These are phyloP conservation scores for Theretra japonica DNA, from an alignment of 2,888 invertebrate genomes.

Conservation along the genomic window DNA sequence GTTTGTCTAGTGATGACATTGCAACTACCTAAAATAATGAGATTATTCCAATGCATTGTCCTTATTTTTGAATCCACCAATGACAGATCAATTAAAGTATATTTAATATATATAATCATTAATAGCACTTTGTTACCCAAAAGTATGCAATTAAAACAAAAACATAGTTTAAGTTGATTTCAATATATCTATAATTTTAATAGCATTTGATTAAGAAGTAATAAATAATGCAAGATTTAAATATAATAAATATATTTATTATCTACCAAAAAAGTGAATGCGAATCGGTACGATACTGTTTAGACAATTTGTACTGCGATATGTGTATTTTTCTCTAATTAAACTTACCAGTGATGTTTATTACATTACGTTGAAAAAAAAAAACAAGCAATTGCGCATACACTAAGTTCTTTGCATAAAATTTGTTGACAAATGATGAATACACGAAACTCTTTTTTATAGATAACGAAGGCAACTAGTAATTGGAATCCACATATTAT, in stretches of 20 bases:
- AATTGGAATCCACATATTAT: background rate
- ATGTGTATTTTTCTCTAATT: background rate
- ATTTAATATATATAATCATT: too few species aligned
- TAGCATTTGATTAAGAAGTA: too few species aligned
- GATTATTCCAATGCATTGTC: too few species aligned
- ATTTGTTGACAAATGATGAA: background rate
- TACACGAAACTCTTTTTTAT: background rate
- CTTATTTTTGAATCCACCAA: background rate
- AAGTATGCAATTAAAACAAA: too few species aligned
- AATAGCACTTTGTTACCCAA: too few species aligned
- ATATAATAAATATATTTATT: background rate
- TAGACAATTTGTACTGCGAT: background rate
- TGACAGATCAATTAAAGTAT: too few species aligned
- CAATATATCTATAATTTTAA: background rate
- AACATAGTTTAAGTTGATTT: background rate
- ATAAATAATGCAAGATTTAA: conserved; percentile 5
- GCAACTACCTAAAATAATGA: background rate
- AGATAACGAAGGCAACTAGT: background rate
- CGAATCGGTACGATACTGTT: too few species aligned
- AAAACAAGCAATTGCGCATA: background rate
- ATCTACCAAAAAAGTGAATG: too few species aligned
- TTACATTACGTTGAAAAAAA: background rate
- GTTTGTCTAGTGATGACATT: conserved; percentile 83
- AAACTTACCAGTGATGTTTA: background rate
- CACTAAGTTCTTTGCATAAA: background rate